Base-by-base conservation (phyloP, 2,113 vertebrate genomes). In the Vimba vimba region DNA sequence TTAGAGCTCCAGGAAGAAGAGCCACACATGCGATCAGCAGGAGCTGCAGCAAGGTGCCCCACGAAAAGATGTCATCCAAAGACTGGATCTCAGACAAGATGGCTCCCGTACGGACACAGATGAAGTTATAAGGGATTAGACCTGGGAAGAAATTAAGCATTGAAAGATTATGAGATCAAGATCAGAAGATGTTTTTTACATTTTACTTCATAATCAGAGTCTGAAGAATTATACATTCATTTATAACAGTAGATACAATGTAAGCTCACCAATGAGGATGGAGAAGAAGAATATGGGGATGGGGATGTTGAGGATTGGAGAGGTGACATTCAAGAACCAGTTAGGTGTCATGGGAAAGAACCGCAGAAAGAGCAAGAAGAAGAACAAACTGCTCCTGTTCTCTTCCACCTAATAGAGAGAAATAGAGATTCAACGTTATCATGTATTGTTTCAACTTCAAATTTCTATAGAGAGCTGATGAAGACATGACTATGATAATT, bases 291-390 rank as follows among this genome's bases (percentile, higher is more conserved):
- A 99, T 50, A 97, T 97, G 86, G 93, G 84, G 0, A 98, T 85
- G 0, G 97, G 97, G 74, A 99, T 97, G 92, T 97, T 98, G 91
- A 99, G 94, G 89, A 99, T 97, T 13, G 98, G 98, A 89, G 97
- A 97, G 0, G 97, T 97, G 91, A 99, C 94, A 90, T 99, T 99
- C 92, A 99, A 94, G 90, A 99, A 98, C 98, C 98, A 99, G 94
- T 99, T 99, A 64, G 98, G 98, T 11, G 97, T 98, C 97, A 99
- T 97, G 50, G 98, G 98, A 90, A 99, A 99, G 90, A 99, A 96
- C 84, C 98, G 96, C 89, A 99, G 95, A 91, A 99, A 99, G 82
- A 99, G 91, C 59, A 99, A 93, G 93, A 99, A 99, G 93, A 99
- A 99, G 92, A 99, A 99, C 64, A 99, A 89, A 89, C 96, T 94